phyloP scores from a whole-genome alignment of 2,113 vertebrate genomes.

The human region GRCh38 chr4:27289001-27289500 shows the following conservation, averaged over 20 bases:
- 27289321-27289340: not conserved
- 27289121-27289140: not conserved
- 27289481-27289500: not conserved
- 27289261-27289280: not conserved
- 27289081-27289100: not conserved
- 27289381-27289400: not conserved
- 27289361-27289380: not conserved
- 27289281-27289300: not conserved
- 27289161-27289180: not conserved
- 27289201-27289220: not conserved
- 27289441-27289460: not conserved
- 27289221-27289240: not conserved
- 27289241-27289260: rapidly evolving
- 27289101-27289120: not conserved
- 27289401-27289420: not conserved
- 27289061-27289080: not conserved
- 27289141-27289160: not conserved
- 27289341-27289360: not conserved
- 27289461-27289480: not conserved
- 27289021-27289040: not conserved
- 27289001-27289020: not conserved
- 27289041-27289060: not conserved
- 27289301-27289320: not conserved
- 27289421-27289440: not conserved
- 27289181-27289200: not conserved